Evolutionary conservation across 2,113 vertebrate species (phyloP).

Genomic region (Microcebus murinus): DNA sequence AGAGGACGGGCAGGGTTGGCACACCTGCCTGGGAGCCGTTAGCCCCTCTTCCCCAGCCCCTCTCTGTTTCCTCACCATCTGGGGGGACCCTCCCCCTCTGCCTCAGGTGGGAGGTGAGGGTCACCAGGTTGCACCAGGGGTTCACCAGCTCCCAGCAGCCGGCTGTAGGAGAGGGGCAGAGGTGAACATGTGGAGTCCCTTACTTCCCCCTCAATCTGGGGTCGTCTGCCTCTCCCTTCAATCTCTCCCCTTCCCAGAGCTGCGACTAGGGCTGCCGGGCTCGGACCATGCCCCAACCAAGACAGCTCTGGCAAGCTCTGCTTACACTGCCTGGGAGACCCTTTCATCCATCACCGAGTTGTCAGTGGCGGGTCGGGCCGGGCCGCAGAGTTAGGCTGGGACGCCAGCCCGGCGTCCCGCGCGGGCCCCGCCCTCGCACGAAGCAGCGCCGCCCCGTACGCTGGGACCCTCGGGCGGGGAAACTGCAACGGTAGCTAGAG

Average conservation of each 20-base stretch:
- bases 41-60: background rate
- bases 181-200: background rate
- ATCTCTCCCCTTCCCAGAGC: background rate
- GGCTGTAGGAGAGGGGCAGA: background rate
- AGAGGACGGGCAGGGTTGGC: background rate
- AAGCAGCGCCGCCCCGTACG: too few relatives aligned
- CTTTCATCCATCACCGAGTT: background rate
- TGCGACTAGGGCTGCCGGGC: background rate
- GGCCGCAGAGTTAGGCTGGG: background rate
- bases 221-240: background rate
- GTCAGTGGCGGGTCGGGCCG: too few relatives aligned
- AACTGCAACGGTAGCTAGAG: too few relatives aligned
- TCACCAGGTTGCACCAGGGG: slow-evolving; percentile 60
- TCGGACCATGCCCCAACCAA: background rate
- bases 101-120: slow-evolving; percentile 68
- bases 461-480: background rate
- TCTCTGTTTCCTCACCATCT: slow-evolving; percentile 61
- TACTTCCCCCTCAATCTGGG: background rate
- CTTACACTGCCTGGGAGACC: background rate
- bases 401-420: too few relatives aligned
- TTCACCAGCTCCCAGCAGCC: slow-evolving; percentile 69
- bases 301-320: background rate
- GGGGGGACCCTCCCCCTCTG: slow-evolving; percentile 50
- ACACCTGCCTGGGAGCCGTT: fast-evolving
- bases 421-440: background rate